phyloP scores from a whole-genome alignment of 2,797 vertebrate genomes.

The Phalloptychus januarius region DNA sequence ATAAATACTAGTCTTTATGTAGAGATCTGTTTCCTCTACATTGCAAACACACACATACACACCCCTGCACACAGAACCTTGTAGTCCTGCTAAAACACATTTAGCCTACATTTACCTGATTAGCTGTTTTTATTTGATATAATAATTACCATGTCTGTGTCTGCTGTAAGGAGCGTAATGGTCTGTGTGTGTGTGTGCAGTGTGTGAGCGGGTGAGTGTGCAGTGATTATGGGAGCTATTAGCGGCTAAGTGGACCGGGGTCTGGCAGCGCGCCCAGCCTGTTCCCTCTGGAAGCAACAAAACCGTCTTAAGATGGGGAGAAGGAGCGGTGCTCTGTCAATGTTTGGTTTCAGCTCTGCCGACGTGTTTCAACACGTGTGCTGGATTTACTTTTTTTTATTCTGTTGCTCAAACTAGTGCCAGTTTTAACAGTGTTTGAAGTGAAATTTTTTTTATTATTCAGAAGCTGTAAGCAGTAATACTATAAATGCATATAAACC shows the following conservation, averaged over 20 bases:
- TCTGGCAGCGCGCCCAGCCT: slow-evolving; percentile 66
- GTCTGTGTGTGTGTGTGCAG: slow-evolving; percentile 14
- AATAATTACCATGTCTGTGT: slow-evolving; percentile 42
- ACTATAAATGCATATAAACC: too few species aligned
- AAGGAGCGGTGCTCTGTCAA: slow-evolving; percentile 69
- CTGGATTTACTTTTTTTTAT: background rate
- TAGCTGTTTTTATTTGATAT: slow-evolving; percentile 52
- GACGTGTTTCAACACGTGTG: slow-evolving; percentile 4
- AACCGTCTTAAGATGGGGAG: slow-evolving; percentile 70
- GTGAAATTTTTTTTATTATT: background rate
- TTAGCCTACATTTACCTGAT: slow-evolving; percentile 43
- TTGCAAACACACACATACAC: background rate
- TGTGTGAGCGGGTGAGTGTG: slow-evolving; percentile 23
- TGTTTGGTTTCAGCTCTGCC: slow-evolving; percentile 64
- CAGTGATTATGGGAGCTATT: slow-evolving; percentile 69
- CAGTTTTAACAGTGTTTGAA: background rate
- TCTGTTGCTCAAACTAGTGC: background rate
- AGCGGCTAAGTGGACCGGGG: slow-evolving; percentile 61
- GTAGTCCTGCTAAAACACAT: slow-evolving; percentile 35
- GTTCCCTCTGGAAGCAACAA: slow-evolving; percentile 51
- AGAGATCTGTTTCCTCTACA: slow-evolving; percentile 1
- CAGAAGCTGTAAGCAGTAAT: background rate
- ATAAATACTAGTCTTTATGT: background rate
- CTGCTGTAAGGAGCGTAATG: slow-evolving; percentile 11
- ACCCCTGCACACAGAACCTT: background rate